Evolutionary conservation across 2,888 invertebrate genomes (phyloP), one percentile per base, ranked within the genome.

Genomic region (Myopa testacea): DNA sequence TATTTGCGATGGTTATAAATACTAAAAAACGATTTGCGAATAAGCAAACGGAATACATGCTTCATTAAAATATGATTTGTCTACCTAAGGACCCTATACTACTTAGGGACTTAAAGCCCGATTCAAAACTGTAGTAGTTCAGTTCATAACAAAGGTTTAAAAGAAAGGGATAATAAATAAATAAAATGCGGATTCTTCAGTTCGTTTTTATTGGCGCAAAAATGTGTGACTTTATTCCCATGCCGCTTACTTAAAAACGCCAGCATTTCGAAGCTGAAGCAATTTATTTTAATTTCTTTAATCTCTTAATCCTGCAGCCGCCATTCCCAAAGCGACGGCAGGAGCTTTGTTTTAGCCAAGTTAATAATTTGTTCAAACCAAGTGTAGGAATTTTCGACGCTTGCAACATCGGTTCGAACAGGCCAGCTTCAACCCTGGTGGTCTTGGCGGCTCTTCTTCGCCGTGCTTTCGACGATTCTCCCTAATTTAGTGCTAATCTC

Each of bases 281-380:
- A 86, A 85, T 85, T 85, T 85, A 85, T 85, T 85, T 86, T 85
- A 86, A 85, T 85, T 86, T 85, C 85, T 84, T 85, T 86, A 85
- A 85, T 86, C 85, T 85, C 85, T 86, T 85, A 85, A 85, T 85
- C 85, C 84, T 58, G n/a, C 63, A 70, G 58, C 74, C 62, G 76
- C 38, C 38, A 26, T 38, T 63, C 63, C 16, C 40, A 38, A 19
- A 68, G 4, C 19, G 50, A n/a, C 68, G n/a, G 58, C 65, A 68
- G 34, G 62, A n/a, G 52, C 70, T n/a, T n/a, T 19, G 62, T 62
- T 62, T 63, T n/a, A 55, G 65, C 65, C 70, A 71, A 52, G 71
- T 76, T 76, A 71, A 71, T 55, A 76, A 70, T 76, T 71, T 65
- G 71, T 63, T 71, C 71, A 19, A 26, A 34, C 68, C 45, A 45